Percentiles rank a stretch among this genome's conserved stretches.
Conservation (phyloP, 2,797 vertebrate genomes). For the Siniperca undulata region DNA sequence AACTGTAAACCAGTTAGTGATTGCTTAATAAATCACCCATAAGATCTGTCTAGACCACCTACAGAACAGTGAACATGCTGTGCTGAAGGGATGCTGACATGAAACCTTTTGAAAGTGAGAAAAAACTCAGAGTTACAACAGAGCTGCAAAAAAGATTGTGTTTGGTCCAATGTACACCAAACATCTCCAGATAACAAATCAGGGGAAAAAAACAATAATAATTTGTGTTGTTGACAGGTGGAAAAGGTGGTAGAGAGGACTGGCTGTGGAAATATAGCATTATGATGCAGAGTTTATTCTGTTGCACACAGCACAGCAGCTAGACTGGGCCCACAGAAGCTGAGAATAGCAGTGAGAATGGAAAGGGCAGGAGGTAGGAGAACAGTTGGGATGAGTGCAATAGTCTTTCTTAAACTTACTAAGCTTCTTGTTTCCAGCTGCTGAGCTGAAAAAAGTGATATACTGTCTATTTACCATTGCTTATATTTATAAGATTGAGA, state of each 20-base stretch:
- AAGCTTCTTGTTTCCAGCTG: not conserved
- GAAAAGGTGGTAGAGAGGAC: not conserved
- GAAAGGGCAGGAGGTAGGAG: not conserved
- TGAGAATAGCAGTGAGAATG: slow-evolving; percentile 21
- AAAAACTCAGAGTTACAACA: not conserved
- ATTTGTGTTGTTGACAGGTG: slow-evolving; percentile 3
- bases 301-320: slow-evolving; percentile 2
- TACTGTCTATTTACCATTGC: not conserved
- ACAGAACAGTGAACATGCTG: slow-evolving; percentile 5
- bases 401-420: not conserved
- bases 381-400: not conserved
- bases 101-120: slow-evolving; percentile 23
- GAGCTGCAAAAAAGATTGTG: not conserved
- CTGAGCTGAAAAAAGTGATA: not conserved
- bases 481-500: not conserved
- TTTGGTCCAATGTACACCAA: not conserved
- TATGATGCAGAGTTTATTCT: slow-evolving; percentile 5
- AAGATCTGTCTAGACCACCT: slow-evolving; percentile 9
- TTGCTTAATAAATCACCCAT: slow-evolving; percentile 25
- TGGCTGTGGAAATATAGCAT: not conserved
- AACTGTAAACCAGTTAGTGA: slow-evolving; percentile 19
- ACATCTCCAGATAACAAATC: not conserved
- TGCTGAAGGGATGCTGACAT: slow-evolving; percentile 12
- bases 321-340: not conserved
- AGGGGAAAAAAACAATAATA: not conserved